Evolutionary conservation across 2,888 invertebrate genomes (phyloP).

Genomic region (Ectemnius continuus): DNA sequence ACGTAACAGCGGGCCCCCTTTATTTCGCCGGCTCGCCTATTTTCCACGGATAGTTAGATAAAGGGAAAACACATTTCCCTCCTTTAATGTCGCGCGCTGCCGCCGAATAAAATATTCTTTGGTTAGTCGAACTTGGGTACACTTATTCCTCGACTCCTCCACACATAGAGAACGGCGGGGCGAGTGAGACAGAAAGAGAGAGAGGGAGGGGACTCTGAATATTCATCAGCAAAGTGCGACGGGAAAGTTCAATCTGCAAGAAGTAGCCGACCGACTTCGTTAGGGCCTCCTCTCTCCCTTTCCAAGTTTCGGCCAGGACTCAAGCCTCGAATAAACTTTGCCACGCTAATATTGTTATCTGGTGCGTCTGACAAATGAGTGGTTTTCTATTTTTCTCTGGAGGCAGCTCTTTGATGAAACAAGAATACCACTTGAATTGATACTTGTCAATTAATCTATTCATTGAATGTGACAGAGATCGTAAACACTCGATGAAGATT

Average conservation of each 20-base stretch:
- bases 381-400: conserved; percentile 20
- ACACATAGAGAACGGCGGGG: conserved; percentile 9
- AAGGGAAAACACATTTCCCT: conserved; percentile 26
- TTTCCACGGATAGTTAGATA: conserved; percentile 9
- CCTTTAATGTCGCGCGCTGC: conserved; percentile 28
- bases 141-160: conserved; percentile 34
- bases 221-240: conserved; percentile 53
- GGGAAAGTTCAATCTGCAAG: conserved; percentile 53
- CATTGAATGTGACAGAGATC: too few species aligned
- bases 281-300: conserved; percentile 37
- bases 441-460: too few species aligned
- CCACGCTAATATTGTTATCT: conserved; percentile 54
- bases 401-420: too few species aligned
- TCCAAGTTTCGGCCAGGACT: conserved; percentile 42
- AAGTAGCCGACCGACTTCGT: conserved; percentile 54
- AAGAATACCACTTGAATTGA: too few species aligned
- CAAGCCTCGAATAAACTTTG: conserved; percentile 51
- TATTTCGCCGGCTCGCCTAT: background rate
- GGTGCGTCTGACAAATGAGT: conserved; percentile 45
- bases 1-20: conserved; percentile 18
- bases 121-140: conserved; percentile 35
- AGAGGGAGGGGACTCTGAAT: conserved; percentile 38
- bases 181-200: too few species aligned
- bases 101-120: conserved; percentile 39
- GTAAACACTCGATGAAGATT: too few species aligned